A percentile compares a stretch with the other conserved stretches of the same genome.
Conservation (phyloP, 2,113 vertebrate species). For the Oryzias curvinotus region DNA sequence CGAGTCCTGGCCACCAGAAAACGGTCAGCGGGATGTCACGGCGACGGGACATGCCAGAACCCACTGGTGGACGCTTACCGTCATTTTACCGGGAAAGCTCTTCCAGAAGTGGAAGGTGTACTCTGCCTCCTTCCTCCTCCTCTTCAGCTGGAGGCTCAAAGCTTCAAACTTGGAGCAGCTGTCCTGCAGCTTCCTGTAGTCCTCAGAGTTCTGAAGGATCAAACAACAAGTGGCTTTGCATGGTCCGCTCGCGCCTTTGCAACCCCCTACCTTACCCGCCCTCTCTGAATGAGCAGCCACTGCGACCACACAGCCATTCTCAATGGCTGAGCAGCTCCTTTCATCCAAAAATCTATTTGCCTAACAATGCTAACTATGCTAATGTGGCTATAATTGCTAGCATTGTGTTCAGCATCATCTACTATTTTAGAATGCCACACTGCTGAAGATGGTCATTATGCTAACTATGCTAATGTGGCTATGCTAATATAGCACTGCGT, state of each 20-base stretch:
- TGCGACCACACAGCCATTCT: too few species aligned
- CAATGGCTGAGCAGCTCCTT: too few species aligned
- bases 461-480: too few species aligned
- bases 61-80: slow-evolving; percentile 69
- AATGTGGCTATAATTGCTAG: too few species aligned
- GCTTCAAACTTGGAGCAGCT: slow-evolving; percentile 86
- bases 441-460: too few species aligned
- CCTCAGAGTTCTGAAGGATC: slow-evolving; percentile 78
- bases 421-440: too few species aligned
- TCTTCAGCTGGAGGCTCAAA: slow-evolving; percentile 84
- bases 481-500: too few species aligned
- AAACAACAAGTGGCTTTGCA: background rate
- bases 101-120: slow-evolving; percentile 94
- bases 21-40: background rate
- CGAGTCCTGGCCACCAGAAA: slow-evolving; percentile 81
- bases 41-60: background rate
- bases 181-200: slow-evolving; percentile 92
- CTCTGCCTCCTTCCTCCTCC: slow-evolving; percentile 90
- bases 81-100: slow-evolving; percentile 98
- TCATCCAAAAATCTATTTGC: too few species aligned
- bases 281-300: too few species aligned
- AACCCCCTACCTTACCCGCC: too few species aligned
- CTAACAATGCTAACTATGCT: too few species aligned
- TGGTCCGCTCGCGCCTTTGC: background rate
- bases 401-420: too few species aligned